Percentiles rank a stretch among this genome's conserved stretches.
These are phyloP conservation scores for Magallana angulata DNA, from an alignment of 1,140 invertebrate genomes.

Conservation along the genomic window DNA sequence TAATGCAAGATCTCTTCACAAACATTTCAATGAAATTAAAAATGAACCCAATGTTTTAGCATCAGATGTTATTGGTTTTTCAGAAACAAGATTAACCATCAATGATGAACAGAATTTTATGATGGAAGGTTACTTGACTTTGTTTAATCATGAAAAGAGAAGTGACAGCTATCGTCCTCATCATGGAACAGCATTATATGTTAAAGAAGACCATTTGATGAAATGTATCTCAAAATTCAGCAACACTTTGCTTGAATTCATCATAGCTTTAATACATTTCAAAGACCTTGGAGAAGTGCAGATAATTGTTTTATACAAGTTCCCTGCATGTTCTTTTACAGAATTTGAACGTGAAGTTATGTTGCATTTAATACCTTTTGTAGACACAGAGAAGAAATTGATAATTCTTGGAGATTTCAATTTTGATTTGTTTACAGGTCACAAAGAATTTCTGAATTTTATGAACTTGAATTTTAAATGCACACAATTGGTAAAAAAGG, in stretches of 20 bases:
- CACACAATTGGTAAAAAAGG: conserved; percentile 31
- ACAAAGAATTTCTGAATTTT: conserved; percentile 40
- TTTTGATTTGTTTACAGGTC: conserved; percentile 42
- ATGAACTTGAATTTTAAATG: conserved; percentile 40
- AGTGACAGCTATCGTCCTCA: neutral
- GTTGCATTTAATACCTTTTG: neutral
- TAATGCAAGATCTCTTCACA: neutral
- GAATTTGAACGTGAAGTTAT: neutral
- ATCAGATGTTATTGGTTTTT: too few relatives aligned
- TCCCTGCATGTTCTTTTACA: conserved; percentile 27
- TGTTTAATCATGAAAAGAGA: conserved; percentile 4
- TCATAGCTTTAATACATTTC: conserved; percentile 11
- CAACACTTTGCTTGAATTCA: conserved; percentile 9
- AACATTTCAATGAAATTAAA: neutral
- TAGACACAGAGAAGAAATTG: conserved; percentile 4
- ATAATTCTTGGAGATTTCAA: conserved; percentile 48
- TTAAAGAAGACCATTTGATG: neutral
- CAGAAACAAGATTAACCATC: conserved; percentile 10
- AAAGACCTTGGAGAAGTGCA: conserved; percentile 13
- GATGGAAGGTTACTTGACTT: conserved; percentile 1
- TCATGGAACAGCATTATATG: conserved; percentile 33
- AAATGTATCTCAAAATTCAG: neutral
- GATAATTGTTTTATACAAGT: conserved; percentile 34
- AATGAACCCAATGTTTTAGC: too few relatives aligned
- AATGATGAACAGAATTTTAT: conserved; percentile 27